Base-by-base conservation (phyloP, 2,797 vertebrate species). In the Luscinia megarhynchos region DNA sequence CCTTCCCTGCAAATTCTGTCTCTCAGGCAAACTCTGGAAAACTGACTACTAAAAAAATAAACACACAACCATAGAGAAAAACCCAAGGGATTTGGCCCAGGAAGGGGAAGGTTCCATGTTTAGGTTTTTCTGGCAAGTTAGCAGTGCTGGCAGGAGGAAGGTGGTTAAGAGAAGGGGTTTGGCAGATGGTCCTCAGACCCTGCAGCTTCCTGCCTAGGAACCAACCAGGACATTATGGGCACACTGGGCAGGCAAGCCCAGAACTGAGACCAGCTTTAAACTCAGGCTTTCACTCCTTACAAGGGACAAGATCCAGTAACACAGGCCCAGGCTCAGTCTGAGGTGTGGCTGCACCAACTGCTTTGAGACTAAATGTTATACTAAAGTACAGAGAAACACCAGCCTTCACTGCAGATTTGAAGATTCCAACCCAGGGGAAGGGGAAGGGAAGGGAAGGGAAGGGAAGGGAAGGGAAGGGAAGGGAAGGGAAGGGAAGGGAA, bases 1-100 rank as follows among this genome's bases (percentile, higher is more conserved):
- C 19, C 12, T 4, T 36, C 64, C 68, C 50, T 79, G 38, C 15
- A 64, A 67, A 55, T 53, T 50, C 55, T 15, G 38, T 59, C 63
- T 76, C 73, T 50, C 8, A 13, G 7, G 20, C 6, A 77, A 82
- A 74, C 83, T 53, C 21, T 64, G 46, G 38, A 34, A 67, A 85
- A 51, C 2, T 11, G 46, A 76, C 53, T 15, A 10, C 32, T 70
- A 26, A 68, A 63, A 54, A 57, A 62, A 26, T 8, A 36, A 83
- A 50, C 21, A 30, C 41, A 76, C 20, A 74, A 32, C 3, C 21
- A 11, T 2, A 4, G 61, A 4, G 77, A 70, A 87, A 41, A 77
- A 45, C 7, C 2, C 14, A 21, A 87, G 36, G n/a, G 55, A 70
- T 0, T 38, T 0, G 1, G 4, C 17, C 30, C 54, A 45, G 51